These are phyloP conservation scores for Ditula angustiorana DNA, from an alignment of 2,888 invertebrate genomes.

Conservation along the genomic window DNA sequence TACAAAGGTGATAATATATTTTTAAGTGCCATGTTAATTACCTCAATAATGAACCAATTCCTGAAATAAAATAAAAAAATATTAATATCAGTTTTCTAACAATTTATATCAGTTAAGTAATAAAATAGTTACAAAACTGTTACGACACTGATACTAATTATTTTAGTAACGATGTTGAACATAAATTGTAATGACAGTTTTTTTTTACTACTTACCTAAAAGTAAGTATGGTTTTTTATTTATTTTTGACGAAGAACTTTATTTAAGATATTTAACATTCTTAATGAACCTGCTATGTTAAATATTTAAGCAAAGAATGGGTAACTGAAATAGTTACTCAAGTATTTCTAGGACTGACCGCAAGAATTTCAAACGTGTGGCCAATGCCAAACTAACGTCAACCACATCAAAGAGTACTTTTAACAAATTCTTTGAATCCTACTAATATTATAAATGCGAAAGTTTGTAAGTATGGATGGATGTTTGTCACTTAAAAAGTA, in stretches of 20 bases:
- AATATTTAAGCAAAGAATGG: not conserved
- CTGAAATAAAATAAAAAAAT: too few species aligned
- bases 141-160: too few species aligned
- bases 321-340: not conserved
- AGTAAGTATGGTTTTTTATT: not conserved
- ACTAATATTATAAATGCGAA: too few species aligned
- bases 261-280: not conserved
- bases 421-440: not conserved
- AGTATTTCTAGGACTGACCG: not conserved
- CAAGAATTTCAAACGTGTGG: constrained; percentile 3
- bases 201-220: too few species aligned
- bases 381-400: constrained; percentile 15
- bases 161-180: too few species aligned
- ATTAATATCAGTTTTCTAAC: too few species aligned
- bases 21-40: not conserved
- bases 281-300: not conserved
- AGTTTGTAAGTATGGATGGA: too few species aligned
- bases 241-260: not conserved
- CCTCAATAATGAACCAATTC: too few species aligned
- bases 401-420: constrained; percentile 28
- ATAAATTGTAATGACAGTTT: too few species aligned
- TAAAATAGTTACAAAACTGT: too few species aligned
- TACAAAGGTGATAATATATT: not conserved
- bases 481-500: too few species aligned
- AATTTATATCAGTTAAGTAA: too few species aligned